Evolutionary conservation across 2,888 invertebrate species (phyloP).

Genomic region (Quadriops clusia): DNA sequence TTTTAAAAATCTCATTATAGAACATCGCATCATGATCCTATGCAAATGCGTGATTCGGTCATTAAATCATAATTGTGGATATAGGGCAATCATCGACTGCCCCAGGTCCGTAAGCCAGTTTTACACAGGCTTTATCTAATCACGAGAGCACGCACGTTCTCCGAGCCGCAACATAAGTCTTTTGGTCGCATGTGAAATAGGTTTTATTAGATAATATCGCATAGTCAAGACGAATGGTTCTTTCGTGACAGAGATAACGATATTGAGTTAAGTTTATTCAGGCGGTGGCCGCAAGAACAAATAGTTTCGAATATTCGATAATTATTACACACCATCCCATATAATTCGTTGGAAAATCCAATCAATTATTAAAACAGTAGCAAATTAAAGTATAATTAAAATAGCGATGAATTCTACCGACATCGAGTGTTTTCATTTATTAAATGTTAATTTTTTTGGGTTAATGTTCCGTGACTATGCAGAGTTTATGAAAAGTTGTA

Average conservation of each 20-base stretch:
- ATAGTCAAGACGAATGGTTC: slow-evolving; percentile 21
- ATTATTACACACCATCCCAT: no score
- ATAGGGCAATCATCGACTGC: slow-evolving; percentile 17
- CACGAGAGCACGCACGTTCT: slow-evolving; percentile 3
- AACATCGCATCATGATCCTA: slow-evolving; percentile 16
- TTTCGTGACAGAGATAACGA: slow-evolving; percentile 22
- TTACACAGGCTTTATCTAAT: slow-evolving; percentile 10
- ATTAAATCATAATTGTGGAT: slow-evolving; percentile 23
- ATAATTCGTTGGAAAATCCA: no score
- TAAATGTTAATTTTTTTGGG: no score
- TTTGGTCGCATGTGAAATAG: slow-evolving; percentile 17
- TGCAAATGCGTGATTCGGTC: slow-evolving; percentile 21
- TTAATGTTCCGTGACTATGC: no score
- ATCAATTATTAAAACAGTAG: slow-evolving; percentile 11
- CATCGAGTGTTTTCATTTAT: no score
- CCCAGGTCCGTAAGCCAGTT: slow-evolving; percentile 10
- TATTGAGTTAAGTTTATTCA: slow-evolving; percentile 12
- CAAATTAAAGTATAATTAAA: slow-evolving; percentile 16
- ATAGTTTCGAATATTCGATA: slow-evolving; percentile 10
- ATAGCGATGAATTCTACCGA: no score
- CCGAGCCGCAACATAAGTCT: background rate
- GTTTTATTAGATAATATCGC: slow-evolving; percentile 23
- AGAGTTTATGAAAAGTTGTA: no score
- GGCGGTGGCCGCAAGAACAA: slow-evolving; percentile 12
- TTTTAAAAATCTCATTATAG: no score